Evolutionary conservation across 2,113 vertebrate species (phyloP).

Genomic region (Poecilia latipinna): DNA sequence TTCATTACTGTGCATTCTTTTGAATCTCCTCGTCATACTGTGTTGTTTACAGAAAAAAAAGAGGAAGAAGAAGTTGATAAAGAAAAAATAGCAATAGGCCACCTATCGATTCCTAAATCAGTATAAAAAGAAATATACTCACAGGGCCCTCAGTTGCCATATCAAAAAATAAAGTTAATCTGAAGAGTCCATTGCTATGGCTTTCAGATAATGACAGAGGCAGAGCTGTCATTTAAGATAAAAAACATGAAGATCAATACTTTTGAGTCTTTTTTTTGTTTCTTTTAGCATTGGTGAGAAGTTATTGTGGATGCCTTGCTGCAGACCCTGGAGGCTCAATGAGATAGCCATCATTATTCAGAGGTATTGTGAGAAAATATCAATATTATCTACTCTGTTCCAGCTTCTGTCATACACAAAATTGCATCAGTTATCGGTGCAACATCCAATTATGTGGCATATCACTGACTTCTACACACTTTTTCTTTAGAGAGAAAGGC

Average conservation of each 20-base stretch:
- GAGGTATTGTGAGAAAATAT: slow-evolving; percentile 11
- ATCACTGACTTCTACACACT: neutral
- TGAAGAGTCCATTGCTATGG: slow-evolving; percentile 54
- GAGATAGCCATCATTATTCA: slow-evolving; percentile 29
- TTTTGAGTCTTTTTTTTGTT: slow-evolving; percentile 18
- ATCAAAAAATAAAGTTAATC: slow-evolving; percentile 69
- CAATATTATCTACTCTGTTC: neutral
- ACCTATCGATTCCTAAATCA: slow-evolving; percentile 61
- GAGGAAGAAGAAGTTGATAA: slow-evolving; percentile 40
- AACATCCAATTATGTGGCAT: neutral
- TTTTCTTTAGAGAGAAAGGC: neutral
- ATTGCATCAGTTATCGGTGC: neutral
- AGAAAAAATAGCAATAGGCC: slow-evolving; percentile 42
- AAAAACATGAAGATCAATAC: slow-evolving; percentile 64
- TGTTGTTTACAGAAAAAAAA: slow-evolving; percentile 19
- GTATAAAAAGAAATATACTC: slow-evolving; percentile 57
- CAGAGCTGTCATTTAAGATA: slow-evolving; percentile 60
- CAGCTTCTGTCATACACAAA: neutral
- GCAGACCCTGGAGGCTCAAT: slow-evolving; percentile 9
- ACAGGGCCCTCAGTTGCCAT: slow-evolving; percentile 44
- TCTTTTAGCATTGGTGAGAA: slow-evolving; percentile 26
- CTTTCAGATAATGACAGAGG: slow-evolving; percentile 62
- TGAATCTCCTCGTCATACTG: slow-evolving; percentile 26
- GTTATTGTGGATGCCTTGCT: slow-evolving; percentile 9
- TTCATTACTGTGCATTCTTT: slow-evolving; percentile 41